These are phyloP conservation scores for Leptinotarsa defecta DNA, from an alignment of 1,140 invertebrate genomes.

Conservation along the genomic window DNA sequence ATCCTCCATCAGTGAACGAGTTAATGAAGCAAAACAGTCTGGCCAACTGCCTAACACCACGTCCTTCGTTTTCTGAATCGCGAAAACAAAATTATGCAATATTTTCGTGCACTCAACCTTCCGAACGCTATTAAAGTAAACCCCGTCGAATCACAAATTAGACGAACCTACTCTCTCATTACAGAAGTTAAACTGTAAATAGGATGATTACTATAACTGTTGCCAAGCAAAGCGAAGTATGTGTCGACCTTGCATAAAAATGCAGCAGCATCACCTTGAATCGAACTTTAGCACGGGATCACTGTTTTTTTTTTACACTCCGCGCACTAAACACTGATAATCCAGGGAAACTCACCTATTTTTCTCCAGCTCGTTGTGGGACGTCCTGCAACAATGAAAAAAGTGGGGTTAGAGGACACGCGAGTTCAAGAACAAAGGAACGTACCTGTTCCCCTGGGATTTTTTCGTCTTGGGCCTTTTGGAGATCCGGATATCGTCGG, in stretches of 20 bases:
- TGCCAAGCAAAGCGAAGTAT: conserved; percentile 24
- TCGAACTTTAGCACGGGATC: conserved; percentile 22
- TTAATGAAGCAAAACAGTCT: no score
- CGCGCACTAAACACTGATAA: conserved; percentile 10
- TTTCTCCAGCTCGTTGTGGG: conserved; percentile 56
- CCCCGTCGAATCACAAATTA: conserved; percentile 5
- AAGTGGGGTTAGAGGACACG: conserved; percentile 29
- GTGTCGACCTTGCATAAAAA: conserved; percentile 21
- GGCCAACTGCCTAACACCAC: no score
- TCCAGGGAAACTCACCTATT: conserved; percentile 52
- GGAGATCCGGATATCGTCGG: conserved; percentile 74
- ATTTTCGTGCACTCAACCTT: no score
- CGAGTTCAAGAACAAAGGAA: conserved; percentile 54
- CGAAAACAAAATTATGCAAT: no score
- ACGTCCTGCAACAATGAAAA: conserved; percentile 52
- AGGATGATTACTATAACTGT: conserved; percentile 28
- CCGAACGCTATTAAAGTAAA: not conserved
- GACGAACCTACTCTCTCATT: conserved; percentile 11
- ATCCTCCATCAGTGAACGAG: no score
- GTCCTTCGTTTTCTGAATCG: no score
- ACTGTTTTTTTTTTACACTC: not conserved
- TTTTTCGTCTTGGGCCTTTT: conserved; percentile 83
- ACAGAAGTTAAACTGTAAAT: conserved; percentile 15
- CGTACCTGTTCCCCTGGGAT: conserved; percentile 85
- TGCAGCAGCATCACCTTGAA: conserved; percentile 24